Base-by-base conservation (phyloP, 2,113 vertebrate genomes). In the Cyphomyrus discorhynchus region DNA sequence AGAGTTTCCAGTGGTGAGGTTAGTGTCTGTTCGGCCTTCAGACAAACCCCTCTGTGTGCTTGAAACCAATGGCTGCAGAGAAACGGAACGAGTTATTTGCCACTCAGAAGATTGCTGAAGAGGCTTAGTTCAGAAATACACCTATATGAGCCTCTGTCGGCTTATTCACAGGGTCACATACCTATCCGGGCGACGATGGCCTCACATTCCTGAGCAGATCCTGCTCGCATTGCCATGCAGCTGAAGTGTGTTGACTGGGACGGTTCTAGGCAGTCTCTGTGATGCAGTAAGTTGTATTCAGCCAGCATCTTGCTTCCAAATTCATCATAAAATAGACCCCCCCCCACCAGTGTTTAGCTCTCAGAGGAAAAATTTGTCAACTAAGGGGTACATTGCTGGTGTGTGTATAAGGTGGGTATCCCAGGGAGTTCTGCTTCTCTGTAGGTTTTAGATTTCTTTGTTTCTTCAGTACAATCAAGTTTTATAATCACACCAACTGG, bases 11-110 rank as follows among this genome's bases (percentile, higher is more conserved):
- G 42, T 8, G 77, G 77, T 21, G 35, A 45, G 77, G 5, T 11
- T 35, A 7, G 74, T 27, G 3, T 39, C 42, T 82, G 77, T 82
- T 10, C 6, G 2, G 87, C 35, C 35, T 0, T 24, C 93, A 98
- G 89, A 97, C 96, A 89, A 96, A 97, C 97, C 97, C 96, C 90
- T 97, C 96, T 0, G 96, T 97, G 53, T 96, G 96, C 91, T 97
- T 96, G 89, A 97, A 97, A 0, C 97, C 97, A 90, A 96, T 92
- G 88, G 96, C 97, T 98, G 96, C 91, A 93, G 93, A 89, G 5
- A 27, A 27, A 82, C 88, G 90, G 15, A 52, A 90, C 11, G 52
- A 35, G 15, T 87, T 35, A 35, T 19, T 10, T 13, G 47, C 10
- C 13, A n/a, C 35, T 17, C 31, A 1, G 2, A 11, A 1, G 2